A percentile compares a stretch with the other conserved stretches of the same genome.
phyloP scores from a whole-genome alignment of 1,140 invertebrate species.

The Bombus vancouverensis region DNA sequence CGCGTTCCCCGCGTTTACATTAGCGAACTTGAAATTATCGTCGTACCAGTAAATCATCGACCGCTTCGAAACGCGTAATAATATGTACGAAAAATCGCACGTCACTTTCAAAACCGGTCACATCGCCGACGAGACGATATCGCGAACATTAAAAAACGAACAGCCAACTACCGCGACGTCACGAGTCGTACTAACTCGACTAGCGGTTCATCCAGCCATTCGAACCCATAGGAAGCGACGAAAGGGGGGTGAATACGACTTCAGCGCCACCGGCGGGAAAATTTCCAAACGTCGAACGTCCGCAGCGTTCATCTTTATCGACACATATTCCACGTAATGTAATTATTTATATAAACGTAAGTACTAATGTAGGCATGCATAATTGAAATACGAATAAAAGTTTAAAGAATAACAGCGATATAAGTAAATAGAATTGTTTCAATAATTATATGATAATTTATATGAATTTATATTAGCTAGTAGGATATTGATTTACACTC shows the following conservation, averaged over 20 bases:
- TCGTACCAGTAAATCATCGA: background rate
- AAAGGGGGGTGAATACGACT: background rate
- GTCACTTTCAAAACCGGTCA: constrained; percentile 56
- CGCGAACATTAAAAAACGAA: constrained; percentile 16
- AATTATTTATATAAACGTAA: background rate
- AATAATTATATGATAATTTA: background rate
- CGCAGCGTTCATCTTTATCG: constrained; percentile 44
- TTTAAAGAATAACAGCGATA: too few species aligned
- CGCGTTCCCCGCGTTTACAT: constrained; percentile 15
- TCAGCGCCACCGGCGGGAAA: background rate
- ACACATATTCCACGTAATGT: constrained; percentile 3
- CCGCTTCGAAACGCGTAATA: background rate
- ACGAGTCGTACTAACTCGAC: constrained; percentile 63
- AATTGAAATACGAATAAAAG: background rate
- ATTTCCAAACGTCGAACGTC: background rate
- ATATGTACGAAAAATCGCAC: constrained; percentile 31
- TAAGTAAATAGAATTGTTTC: background rate
- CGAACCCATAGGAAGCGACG: constrained; percentile 21
- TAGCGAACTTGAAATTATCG: constrained; percentile 19
- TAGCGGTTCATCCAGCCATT: constrained; percentile 32
- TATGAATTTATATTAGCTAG: background rate
- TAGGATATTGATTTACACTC: background rate
- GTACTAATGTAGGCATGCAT: background rate
- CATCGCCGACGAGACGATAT: constrained; percentile 49
- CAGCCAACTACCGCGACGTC: constrained; percentile 60